These are phyloP conservation scores for Phania funesta DNA, from an alignment of 2,888 invertebrate species.

Conservation along the genomic window DNA sequence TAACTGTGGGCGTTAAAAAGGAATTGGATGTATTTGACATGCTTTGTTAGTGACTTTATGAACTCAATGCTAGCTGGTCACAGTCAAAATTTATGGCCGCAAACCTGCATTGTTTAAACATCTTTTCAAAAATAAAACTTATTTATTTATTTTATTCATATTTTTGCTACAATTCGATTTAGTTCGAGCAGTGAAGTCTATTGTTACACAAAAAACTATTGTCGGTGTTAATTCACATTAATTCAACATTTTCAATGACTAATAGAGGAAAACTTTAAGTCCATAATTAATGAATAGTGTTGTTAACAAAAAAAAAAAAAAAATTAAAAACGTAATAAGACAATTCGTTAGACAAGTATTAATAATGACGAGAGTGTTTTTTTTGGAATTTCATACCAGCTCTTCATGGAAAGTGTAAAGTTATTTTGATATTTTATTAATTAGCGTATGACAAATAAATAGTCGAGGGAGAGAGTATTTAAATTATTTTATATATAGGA, in stretches of 20 bases:
- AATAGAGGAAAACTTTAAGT: neutral
- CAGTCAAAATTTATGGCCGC: neutral
- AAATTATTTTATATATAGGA: too few species aligned
- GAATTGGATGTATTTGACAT: neutral
- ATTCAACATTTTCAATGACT: conserved; percentile 11
- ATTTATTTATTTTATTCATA: conserved; percentile 5
- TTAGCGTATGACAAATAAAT: neutral
- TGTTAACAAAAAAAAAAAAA: neutral
- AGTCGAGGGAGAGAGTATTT: too few species aligned
- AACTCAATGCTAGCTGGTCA: neutral
- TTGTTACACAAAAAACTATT: conserved; percentile 23
- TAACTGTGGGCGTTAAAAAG: conserved; percentile 33
- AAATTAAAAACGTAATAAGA: neutral
- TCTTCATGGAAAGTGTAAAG: neutral
- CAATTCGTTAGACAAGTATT: neutral
- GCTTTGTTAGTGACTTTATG: neutral
- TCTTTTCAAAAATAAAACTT: neutral
- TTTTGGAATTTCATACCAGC: neutral
- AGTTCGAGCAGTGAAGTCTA: neutral
- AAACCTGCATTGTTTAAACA: neutral
- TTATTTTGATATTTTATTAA: neutral
- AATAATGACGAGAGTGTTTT: neutral
- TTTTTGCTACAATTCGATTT: neutral
- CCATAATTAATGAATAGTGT: conserved; percentile 27
- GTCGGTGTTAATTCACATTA: conserved; percentile 27